These are phyloP conservation scores for Tyria jacobaeae DNA, from an alignment of 2,888 invertebrate genomes.

Conservation along the genomic window DNA sequence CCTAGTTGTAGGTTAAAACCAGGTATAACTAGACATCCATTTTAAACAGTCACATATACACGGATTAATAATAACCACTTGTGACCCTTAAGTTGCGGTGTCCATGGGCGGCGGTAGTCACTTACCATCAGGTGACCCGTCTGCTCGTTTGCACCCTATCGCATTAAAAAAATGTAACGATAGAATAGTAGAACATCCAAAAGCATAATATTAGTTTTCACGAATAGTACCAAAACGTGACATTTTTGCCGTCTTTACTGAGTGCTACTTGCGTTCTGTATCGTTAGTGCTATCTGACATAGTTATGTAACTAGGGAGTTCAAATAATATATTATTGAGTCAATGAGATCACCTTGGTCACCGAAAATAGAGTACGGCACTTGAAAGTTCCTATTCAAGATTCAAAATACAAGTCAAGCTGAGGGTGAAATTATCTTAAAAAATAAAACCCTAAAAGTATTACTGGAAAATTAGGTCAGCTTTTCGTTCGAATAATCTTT, in stretches of 20 bases:
- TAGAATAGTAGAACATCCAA: slow-evolving; percentile 31
- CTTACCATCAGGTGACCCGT: no score
- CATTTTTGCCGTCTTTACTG: slow-evolving; percentile 31
- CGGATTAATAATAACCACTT: no score
- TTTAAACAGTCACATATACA: not conserved
- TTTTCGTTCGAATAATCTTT: slow-evolving; percentile 32
- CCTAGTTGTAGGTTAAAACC: not conserved
- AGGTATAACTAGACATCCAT: not conserved
- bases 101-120: no score
- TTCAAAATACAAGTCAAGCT: slow-evolving; percentile 18
- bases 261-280: slow-evolving; percentile 24
- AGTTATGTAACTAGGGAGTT: slow-evolving; percentile 41
- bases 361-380: slow-evolving; percentile 35
- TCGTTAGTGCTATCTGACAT: slow-evolving; percentile 30
- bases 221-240: slow-evolving; percentile 25
- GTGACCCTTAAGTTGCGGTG: no score
- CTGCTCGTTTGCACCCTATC: no score
- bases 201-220: slow-evolving; percentile 35
- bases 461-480: slow-evolving; percentile 42
- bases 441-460: slow-evolving; percentile 44
- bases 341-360: slow-evolving; percentile 51
- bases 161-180: no score
- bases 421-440: slow-evolving; percentile 29
- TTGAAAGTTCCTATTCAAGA: slow-evolving; percentile 25
- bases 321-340: slow-evolving; percentile 37